Percentiles rank a stretch among this genome's conserved stretches.
phyloP scores from a whole-genome alignment of 2,797 vertebrate genomes.

The Myotis myotis region DNA sequence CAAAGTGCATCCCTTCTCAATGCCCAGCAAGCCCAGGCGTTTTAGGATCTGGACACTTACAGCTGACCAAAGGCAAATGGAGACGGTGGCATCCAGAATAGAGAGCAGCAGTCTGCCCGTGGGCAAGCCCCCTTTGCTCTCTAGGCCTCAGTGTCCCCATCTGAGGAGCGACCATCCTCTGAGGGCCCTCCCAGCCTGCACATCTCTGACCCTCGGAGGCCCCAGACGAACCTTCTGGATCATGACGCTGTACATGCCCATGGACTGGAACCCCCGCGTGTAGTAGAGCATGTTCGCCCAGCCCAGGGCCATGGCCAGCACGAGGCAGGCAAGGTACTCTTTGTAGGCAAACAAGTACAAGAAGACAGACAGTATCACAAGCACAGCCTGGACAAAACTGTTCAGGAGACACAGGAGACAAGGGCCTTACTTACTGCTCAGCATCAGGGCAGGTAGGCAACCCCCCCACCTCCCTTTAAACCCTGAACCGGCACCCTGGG shows the following conservation, averaged over 20 bases:
- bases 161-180: neutral
- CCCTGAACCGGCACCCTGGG: neutral
- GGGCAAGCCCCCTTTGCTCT: neutral
- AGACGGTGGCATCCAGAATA: neutral
- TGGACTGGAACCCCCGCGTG: conserved; percentile 88
- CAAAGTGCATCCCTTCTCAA: neutral
- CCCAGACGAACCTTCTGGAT: conserved; percentile 86
- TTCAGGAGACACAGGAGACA: conserved; percentile 79
- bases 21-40: neutral
- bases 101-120: neutral
- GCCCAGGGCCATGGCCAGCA: conserved; percentile 88
- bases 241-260: conserved; percentile 91
- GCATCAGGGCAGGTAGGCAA: conserved; percentile 1
- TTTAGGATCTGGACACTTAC: neutral
- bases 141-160: neutral
- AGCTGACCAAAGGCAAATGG: neutral
- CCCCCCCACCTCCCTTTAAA: neutral
- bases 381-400: conserved; percentile 88
- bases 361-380: conserved; percentile 88
- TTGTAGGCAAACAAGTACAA: conserved; percentile 87
- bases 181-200: neutral
- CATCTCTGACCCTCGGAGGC: rapidly evolving
- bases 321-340: conserved; percentile 87
- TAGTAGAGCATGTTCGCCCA: conserved; percentile 90
- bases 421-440: conserved; percentile 78